Evolutionary conservation across 2,888 invertebrate species (phyloP).

Genomic region (Erebia ligea): DNA sequence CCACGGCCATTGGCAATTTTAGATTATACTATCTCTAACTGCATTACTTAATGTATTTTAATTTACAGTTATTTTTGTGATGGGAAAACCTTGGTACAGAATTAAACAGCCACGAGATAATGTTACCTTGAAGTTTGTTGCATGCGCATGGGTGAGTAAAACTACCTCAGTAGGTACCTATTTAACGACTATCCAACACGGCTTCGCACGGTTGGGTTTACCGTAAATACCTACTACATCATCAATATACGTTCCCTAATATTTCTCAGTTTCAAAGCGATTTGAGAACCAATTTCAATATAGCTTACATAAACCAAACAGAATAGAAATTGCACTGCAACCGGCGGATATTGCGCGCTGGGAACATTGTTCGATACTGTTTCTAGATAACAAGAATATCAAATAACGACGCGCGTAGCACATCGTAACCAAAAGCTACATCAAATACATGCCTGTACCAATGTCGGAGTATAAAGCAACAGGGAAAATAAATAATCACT

Average conservation of each 20-base stretch:
- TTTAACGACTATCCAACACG: too few species aligned
- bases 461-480: too few species aligned
- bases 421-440: background rate
- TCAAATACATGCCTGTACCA: too few species aligned
- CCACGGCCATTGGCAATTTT: too few species aligned
- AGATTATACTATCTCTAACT: too few species aligned
- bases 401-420: background rate
- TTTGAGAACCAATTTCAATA: background rate
- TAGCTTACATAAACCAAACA: background rate
- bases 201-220: too few species aligned
- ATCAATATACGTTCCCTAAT: too few species aligned
- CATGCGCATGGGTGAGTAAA: constrained; percentile 86
- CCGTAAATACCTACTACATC: too few species aligned
- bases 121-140: constrained; percentile 87
- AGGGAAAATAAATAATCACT: too few species aligned
- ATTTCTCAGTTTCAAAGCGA: too few species aligned
- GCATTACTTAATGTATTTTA: background rate
- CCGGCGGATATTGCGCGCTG: background rate
- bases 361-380: background rate
- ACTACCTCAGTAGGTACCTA: too few species aligned
- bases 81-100: constrained; percentile 88
- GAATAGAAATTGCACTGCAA: background rate
- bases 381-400: too few species aligned
- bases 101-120: constrained; percentile 88
- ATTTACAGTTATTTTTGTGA: constrained; percentile 86